A percentile compares a stretch with the other conserved stretches of the same genome.
These are phyloP conservation scores for Pristionchus arcanus DNA, from an alignment of 2,888 invertebrate species.

Conservation along the genomic window DNA sequence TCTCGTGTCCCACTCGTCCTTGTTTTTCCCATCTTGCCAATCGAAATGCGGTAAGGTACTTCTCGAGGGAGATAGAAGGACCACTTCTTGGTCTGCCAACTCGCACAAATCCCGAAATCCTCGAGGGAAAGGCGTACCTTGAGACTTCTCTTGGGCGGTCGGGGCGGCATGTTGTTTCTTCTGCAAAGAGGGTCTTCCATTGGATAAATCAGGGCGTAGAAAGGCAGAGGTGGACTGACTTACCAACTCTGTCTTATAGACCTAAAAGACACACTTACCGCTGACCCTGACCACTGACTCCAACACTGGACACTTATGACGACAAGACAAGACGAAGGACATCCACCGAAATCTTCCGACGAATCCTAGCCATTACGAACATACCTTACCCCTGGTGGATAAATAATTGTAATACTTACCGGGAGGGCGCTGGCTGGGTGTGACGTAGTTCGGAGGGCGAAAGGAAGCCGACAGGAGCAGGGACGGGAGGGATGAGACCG, in stretches of 20 bases:
- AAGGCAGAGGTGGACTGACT: too few species aligned
- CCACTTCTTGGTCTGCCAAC: too few species aligned
- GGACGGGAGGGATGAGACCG: conserved; percentile 43
- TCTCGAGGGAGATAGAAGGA: neutral
- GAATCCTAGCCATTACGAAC: too few species aligned
- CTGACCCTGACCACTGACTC: too few species aligned
- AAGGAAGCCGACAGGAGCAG: neutral
- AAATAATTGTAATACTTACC: too few species aligned
- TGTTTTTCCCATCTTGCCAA: neutral
- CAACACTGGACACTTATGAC: too few species aligned
- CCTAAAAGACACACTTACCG: too few species aligned
- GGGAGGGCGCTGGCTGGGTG: conserved; percentile 33
- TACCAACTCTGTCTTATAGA: too few species aligned
- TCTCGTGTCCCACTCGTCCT: neutral
- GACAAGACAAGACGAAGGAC: neutral
- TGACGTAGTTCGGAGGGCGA: conserved; percentile 8
- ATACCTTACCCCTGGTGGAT: too few species aligned
- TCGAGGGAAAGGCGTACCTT: conserved; percentile 8
- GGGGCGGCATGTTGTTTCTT: conserved; percentile 10
- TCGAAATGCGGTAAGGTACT: neutral
- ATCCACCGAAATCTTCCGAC: neutral
- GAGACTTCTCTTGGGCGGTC: conserved; percentile 46
- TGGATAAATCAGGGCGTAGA: neutral
- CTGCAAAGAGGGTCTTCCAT: neutral
- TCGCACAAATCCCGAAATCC: neutral